Base-by-base conservation (phyloP, 1,140 invertebrate species). In the Ceratosolen solmsi region DNA sequence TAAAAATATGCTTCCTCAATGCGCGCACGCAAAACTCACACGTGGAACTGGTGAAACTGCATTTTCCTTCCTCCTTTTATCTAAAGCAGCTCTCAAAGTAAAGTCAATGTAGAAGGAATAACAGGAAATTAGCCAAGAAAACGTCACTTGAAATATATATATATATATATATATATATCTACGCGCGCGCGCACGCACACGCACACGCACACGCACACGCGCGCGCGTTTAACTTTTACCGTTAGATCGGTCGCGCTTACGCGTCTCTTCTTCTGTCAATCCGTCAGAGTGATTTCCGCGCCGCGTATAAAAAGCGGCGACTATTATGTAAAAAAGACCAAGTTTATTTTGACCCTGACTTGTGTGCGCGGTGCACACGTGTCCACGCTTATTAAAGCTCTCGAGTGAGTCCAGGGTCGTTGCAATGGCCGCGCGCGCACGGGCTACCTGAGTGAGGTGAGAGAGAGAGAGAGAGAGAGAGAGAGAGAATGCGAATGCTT, bases 341-440 rank as follows among this genome's bases (percentile, higher is more conserved):
- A 84, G 84, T 77, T 82, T 65, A 79, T 79, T 77, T 75, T 30
- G 84, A 85, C 84, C 84, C 83, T 85, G 78, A 72, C 78, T 71
- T 54, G 25, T 54, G 51, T 51, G 70, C 79, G 79, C 60, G 17
- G 46, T 63, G 58, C 72, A 65, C 75, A 78, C 75, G 75, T 78
- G 75, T 78, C 75, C 25, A 65, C 60, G 41, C 41, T 65, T 68
- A 68, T 68, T 78, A 65, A 68, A 78, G 60, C 75, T 76, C 58
- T 76, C 27, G 60, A 78, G 74, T 54, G 60, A 65, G 75, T 78
- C 75, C 75, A 78, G 60, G 75, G 75, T 11, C 75, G 75, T 60
- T 22, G 56, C 38, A 38, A 36, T 54, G 30, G 49, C 49, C 56
- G 56, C 20, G 20, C 36, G 33, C 73, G 20, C 54, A 54, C n/a